These are phyloP conservation scores for Dufourea novaeangliae DNA, from an alignment of 1,140 invertebrate species.

Conservation along the genomic window DNA sequence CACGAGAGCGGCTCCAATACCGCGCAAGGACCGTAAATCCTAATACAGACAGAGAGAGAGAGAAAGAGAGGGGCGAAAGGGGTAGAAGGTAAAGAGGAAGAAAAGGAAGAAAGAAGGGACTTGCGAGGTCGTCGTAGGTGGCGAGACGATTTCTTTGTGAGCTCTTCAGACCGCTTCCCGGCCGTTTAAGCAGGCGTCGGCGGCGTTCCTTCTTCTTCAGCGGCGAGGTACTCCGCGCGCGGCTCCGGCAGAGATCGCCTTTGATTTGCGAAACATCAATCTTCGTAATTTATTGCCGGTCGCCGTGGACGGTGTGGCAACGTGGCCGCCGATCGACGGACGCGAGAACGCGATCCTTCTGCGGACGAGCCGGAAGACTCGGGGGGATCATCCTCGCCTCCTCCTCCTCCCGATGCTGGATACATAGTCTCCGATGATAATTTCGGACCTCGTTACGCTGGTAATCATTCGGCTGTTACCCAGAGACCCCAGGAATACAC, in stretches of 20 bases:
- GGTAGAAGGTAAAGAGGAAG: too few relatives aligned
- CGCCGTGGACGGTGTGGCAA: slow-evolving; percentile 48
- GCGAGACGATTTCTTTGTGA: slow-evolving; percentile 63
- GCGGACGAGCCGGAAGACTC: background rate
- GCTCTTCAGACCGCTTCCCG: slow-evolving; percentile 29
- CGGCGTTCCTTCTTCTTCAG: slow-evolving; percentile 31
- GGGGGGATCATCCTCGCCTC: background rate
- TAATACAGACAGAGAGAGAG: slow-evolving; percentile 42
- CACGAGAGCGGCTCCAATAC: slow-evolving; percentile 38
- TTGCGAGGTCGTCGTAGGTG: slow-evolving; percentile 58
- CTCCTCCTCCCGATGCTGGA: background rate
- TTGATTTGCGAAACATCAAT: slow-evolving; percentile 70
- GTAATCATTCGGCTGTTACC: slow-evolving; percentile 24
- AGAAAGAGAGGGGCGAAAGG: background rate
- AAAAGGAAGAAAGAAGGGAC: background rate
- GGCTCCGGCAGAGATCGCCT: slow-evolving; percentile 61
- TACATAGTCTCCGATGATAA: slow-evolving; percentile 31
- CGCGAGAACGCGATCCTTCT: slow-evolving; percentile 45
- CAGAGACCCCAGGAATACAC: too few relatives aligned
- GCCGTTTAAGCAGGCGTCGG: slow-evolving; percentile 20
- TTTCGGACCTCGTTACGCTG: slow-evolving; percentile 24
- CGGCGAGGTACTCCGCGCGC: slow-evolving; percentile 17
- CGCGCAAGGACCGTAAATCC: slow-evolving; percentile 52
- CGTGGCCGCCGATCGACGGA: slow-evolving; percentile 38
- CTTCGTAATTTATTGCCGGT: slow-evolving; percentile 66